phyloP scores from a whole-genome alignment of 2,113 vertebrate genomes.

The Prochilodus magdalenae region DNA sequence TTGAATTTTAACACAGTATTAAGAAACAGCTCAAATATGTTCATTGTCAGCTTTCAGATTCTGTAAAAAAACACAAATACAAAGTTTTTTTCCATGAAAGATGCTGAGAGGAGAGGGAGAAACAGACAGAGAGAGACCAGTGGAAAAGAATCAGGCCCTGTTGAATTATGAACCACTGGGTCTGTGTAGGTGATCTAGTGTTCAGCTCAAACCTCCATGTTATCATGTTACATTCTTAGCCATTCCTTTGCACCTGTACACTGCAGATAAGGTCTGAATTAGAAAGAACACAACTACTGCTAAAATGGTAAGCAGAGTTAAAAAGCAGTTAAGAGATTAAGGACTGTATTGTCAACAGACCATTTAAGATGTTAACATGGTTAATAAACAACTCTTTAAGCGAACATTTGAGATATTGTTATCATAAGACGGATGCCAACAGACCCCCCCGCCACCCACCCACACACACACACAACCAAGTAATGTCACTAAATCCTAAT shows the following conservation, averaged over 20 bases:
- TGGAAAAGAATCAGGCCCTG: constrained; percentile 25
- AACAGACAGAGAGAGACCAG: neutral
- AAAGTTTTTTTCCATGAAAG: no score
- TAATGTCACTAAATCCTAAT: neutral
- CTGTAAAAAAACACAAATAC: no score
- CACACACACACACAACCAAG: no score
- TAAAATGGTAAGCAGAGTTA: neutral
- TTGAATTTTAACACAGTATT: no score
- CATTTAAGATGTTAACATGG: neutral
- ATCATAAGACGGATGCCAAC: no score
- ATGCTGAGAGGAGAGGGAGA: neutral
- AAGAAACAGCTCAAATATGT: no score
- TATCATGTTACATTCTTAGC: constrained; percentile 6
- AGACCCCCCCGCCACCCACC: no score
- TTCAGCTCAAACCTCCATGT: constrained; percentile 5
- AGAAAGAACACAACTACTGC: neutral
- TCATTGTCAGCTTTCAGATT: no score
- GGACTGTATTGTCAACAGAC: neutral
- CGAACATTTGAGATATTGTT: no score
- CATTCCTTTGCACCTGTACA: neutral
- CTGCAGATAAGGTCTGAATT: neutral
- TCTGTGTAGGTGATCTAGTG: constrained; percentile 16
- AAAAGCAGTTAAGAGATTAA: neutral
- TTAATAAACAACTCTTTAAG: neutral
- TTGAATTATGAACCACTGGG: constrained; percentile 29